phyloP scores from a whole-genome alignment of 2,113 vertebrate genomes.

The Vicugna pacos region DNA sequence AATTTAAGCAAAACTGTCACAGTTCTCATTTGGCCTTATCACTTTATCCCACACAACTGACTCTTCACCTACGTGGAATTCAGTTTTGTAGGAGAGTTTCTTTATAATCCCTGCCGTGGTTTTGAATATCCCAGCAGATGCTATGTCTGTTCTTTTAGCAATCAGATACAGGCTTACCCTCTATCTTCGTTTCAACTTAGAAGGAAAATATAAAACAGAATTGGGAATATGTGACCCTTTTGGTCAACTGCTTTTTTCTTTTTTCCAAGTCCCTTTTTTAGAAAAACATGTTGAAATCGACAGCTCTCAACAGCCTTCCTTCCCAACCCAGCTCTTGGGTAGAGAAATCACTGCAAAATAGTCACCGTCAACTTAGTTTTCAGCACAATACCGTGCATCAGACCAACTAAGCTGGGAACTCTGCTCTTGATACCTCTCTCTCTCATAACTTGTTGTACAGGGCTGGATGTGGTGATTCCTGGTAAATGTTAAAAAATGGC shows the following conservation, averaged over 20 bases:
- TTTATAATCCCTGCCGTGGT: not conserved
- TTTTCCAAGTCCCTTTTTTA: conserved; percentile 3
- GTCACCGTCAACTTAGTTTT: not conserved
- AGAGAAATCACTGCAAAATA: not conserved
- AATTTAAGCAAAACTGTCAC: not conserved
- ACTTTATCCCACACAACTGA: not conserved
- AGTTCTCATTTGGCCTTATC: not conserved
- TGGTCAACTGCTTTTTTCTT: not conserved
- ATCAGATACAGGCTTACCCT: not conserved
- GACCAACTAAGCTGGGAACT: not conserved
- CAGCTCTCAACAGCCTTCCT: not conserved
- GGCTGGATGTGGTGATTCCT: not conserved
- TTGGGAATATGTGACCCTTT: not conserved
- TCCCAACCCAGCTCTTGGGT: not conserved
- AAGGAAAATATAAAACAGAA: conserved; percentile 29
- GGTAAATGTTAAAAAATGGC: not conserved
- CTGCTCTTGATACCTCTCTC: not conserved
- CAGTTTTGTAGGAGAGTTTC: not conserved
- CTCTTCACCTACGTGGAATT: conserved; percentile 20
- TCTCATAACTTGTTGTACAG: not conserved
- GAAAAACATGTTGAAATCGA: not conserved
- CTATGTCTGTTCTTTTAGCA: not conserved
- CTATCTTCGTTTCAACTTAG: conserved; percentile 38
- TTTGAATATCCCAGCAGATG: not conserved
- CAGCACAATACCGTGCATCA: not conserved